These are phyloP conservation scores for Erannis defoliaria DNA, from an alignment of 2,888 invertebrate species.

Conservation along the genomic window DNA sequence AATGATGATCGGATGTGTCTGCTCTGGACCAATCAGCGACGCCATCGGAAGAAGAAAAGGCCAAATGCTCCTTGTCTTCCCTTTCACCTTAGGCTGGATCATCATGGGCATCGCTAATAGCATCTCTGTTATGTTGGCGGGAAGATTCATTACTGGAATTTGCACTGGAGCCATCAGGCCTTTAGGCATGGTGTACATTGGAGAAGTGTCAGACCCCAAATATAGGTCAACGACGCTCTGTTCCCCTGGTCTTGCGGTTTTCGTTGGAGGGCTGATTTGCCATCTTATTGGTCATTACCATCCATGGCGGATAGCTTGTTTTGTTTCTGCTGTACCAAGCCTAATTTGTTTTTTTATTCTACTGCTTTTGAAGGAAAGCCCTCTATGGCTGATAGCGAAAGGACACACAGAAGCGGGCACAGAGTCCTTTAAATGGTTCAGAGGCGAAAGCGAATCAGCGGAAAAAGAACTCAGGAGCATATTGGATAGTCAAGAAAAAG, in stretches of 20 bases:
- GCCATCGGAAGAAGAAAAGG: slow-evolving; percentile 59
- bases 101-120: slow-evolving; percentile 53
- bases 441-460: slow-evolving; percentile 56
- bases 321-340: slow-evolving; percentile 54
- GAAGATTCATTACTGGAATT: slow-evolving; percentile 61
- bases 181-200: slow-evolving; percentile 58
- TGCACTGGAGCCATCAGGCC: slow-evolving; percentile 59
- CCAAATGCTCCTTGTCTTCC: slow-evolving; percentile 54
- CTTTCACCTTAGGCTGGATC: slow-evolving; percentile 61
- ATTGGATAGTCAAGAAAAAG: slow-evolving; percentile 52
- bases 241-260: slow-evolving; percentile 52
- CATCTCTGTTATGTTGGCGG: slow-evolving; percentile 54
- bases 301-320: slow-evolving; percentile 57
- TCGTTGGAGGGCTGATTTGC: slow-evolving; percentile 55
- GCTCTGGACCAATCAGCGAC: slow-evolving; percentile 62
- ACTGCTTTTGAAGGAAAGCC: slow-evolving; percentile 62
- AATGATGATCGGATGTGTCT: slow-evolving; percentile 61
- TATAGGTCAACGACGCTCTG: slow-evolving; percentile 58
- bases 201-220: slow-evolving; percentile 64
- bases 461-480: slow-evolving; percentile 57
- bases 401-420: slow-evolving; percentile 63
- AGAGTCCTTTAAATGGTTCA: slow-evolving; percentile 56
- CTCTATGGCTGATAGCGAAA: slow-evolving; percentile 66
- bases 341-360: slow-evolving; percentile 51
- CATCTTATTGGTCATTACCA: slow-evolving; percentile 57